Evolutionary conservation across 1,140 invertebrate genomes (phyloP), one percentile per base, ranked within the genome.

Genomic region (Carcinoscorpius rotundicauda): DNA sequence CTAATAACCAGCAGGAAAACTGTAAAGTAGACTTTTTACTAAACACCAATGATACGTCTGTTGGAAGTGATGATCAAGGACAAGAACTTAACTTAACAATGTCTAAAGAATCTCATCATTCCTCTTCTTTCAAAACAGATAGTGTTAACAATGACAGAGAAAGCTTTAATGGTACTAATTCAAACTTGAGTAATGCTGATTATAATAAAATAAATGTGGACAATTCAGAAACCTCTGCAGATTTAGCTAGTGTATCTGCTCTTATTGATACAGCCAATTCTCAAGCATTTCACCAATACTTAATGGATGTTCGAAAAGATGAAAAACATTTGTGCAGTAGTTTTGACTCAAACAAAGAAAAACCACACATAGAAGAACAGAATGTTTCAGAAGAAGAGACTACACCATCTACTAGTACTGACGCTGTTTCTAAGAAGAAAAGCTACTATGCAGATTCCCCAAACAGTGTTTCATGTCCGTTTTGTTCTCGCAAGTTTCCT

Each of bases 361-460:
- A 9, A n/a, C 29, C 57, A n/a, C n/a, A 53, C 10, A 62, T 70
- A 29, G 60, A 70, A 6, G 67, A 69, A 50, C 52, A 62, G 29
- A 51, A 55, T 8, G 51, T n/a, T 50, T 29, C 10, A 5, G 51
- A 6, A 5, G 51, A 50, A 49, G 50, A 61, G 48, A 49, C 29
- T 3, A 6, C 50, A 61, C 51, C 8, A 8, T 6, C 8, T 6
- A 50, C 29, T 29, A 66, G 60, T 5, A 29, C 29, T 29, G 57
- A 50, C 8, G 56, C 61, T 62, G 73, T 75, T 70, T 73, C 75
- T 6, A 93, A 93, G 79, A 93, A 93, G 76, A 90, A 91, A 69
- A 95, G 91, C n/a, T 94, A 93, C 0, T 97, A 97, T 75, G 94
- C 92, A 51, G 83, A 94, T 72, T 93, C 93, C 0, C 93, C 93